Percentiles rank a stretch among this genome's conserved stretches.
These are phyloP conservation scores for Pogonognathellus flavescens DNA, from an alignment of 1,140 invertebrate species.

Conservation along the genomic window DNA sequence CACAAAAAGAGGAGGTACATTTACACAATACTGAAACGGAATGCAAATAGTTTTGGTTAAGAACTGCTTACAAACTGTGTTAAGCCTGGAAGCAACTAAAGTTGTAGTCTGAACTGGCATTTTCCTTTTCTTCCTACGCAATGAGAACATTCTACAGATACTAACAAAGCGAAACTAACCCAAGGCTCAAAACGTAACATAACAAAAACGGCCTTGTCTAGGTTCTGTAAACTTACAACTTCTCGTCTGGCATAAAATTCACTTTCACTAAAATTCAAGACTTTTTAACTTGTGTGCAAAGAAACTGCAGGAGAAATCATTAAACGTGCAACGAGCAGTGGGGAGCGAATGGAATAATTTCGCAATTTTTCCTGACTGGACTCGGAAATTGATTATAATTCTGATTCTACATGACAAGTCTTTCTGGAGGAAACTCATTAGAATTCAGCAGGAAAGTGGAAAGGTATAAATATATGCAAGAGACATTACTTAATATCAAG, in stretches of 20 bases:
- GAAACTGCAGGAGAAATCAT: not conserved
- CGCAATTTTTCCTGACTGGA: constrained; percentile 1
- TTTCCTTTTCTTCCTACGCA: not conserved
- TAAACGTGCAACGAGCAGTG: not conserved
- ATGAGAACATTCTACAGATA: not conserved
- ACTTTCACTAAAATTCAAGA: no score
- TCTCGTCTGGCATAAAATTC: not conserved
- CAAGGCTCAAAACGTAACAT: not conserved
- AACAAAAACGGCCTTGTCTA: not conserved
- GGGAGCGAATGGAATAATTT: not conserved
- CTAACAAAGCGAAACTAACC: not conserved
- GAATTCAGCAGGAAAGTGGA: constrained; percentile 18
- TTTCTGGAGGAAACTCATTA: constrained; percentile 9
- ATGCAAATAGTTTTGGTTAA: no score
- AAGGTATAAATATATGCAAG: constrained; percentile 34
- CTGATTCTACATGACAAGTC: not conserved
- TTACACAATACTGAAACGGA: no score
- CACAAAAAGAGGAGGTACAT: no score
- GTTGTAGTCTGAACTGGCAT: not conserved
- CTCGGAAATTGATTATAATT: constrained; percentile 1
- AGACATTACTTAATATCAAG: constrained; percentile 26
- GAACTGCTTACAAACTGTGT: no score
- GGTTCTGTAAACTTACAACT: constrained; percentile 6
- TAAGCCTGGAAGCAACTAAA: not conserved
- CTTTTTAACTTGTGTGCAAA: no score